phyloP scores from a whole-genome alignment of 2,113 vertebrate genomes.

The Paradoxurus hermaphroditus region DNA sequence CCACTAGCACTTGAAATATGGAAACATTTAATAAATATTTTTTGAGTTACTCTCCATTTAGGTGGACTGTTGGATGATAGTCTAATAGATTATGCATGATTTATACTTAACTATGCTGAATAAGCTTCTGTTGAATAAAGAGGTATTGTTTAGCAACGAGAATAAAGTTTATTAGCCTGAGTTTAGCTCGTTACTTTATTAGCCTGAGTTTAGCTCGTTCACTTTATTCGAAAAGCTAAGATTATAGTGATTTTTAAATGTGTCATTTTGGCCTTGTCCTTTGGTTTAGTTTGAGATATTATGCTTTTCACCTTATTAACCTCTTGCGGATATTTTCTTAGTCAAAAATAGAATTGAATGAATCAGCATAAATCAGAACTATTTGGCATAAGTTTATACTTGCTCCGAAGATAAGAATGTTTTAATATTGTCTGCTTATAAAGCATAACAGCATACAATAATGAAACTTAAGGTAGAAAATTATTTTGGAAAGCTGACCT shows the following conservation, averaged over 20 bases:
- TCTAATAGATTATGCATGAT: not conserved
- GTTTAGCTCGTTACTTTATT: constrained; percentile 1
- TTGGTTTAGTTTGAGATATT: not conserved
- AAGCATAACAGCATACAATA: not conserved
- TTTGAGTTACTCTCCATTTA: not conserved
- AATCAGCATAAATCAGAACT: not conserved
- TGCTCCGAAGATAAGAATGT: not conserved
- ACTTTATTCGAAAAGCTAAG: not conserved
- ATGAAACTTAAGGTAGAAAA: not conserved
- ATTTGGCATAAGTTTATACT: not conserved
- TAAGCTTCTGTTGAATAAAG: not conserved
- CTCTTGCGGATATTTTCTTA: not conserved
- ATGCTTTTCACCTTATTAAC: not conserved
- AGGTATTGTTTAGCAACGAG: not conserved
- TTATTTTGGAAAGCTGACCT: not conserved
- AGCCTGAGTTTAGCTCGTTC: not conserved
- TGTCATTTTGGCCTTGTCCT: not conserved
- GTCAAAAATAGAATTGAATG: not conserved
- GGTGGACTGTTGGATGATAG: not conserved
- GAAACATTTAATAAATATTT: not conserved
- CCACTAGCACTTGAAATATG: not conserved
- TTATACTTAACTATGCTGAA: not conserved
- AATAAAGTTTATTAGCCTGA: not conserved
- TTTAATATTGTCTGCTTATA: not conserved
- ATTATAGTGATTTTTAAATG: not conserved